Conservation (phyloP, 2,797 vertebrate genomes). For the Sebastolobus altivelis region DNA sequence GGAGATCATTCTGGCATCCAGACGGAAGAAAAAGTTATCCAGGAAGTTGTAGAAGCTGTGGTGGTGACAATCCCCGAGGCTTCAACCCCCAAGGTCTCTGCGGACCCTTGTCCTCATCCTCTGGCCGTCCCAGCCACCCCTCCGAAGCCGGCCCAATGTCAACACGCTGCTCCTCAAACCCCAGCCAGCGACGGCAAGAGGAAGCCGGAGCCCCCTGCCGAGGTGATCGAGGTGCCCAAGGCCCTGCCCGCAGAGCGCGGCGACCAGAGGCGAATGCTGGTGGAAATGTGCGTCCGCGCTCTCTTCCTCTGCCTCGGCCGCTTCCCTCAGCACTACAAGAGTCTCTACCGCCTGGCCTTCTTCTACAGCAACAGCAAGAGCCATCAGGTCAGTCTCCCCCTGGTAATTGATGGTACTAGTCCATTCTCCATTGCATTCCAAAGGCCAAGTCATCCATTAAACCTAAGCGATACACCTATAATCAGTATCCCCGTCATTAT, state of each 20-base stretch:
- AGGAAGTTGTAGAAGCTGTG: constrained; percentile 80
- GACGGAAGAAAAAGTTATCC: constrained; percentile 77
- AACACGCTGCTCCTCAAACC: constrained; percentile 43
- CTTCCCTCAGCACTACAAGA: constrained; percentile 99
- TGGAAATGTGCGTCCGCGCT: constrained; percentile 91
- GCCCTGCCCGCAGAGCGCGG: constrained; percentile 86
- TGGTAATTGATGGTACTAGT: constrained; percentile 12
- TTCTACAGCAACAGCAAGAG: constrained; percentile 94
- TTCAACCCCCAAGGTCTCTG: constrained; percentile 52
- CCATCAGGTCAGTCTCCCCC: constrained; percentile 88
- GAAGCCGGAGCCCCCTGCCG: constrained; percentile 83
- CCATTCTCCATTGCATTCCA: constrained; percentile 13
- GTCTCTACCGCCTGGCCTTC: constrained; percentile 95
- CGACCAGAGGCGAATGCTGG: constrained; percentile 92
- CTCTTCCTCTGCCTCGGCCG: constrained; percentile 95
- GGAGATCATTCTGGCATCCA: constrained; percentile 67
- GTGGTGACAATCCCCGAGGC: constrained; percentile 75
- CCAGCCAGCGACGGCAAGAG: constrained; percentile 83
- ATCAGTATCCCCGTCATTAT: constrained; percentile 34
- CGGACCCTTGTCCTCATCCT: constrained; percentile 61
- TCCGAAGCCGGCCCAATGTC: constrained; percentile 55
- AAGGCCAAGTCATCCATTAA: constrained; percentile 39
- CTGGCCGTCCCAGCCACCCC: constrained; percentile 70
- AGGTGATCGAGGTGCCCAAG: constrained; percentile 88
- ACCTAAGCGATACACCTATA: constrained; percentile 18